Evolutionary conservation across 2,888 invertebrate genomes (phyloP).

Genomic region (Trachelus troglodyta): DNA sequence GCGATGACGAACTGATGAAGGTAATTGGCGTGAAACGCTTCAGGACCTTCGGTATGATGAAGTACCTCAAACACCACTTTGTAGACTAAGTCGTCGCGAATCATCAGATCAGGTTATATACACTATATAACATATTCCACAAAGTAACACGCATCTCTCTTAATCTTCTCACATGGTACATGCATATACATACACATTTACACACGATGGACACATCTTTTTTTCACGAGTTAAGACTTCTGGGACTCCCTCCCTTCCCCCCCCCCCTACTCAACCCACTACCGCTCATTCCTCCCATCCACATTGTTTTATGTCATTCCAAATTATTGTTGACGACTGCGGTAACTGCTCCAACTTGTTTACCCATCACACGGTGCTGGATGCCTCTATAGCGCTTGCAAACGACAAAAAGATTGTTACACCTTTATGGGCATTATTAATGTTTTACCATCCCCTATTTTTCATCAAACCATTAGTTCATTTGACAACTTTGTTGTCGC

Average conservation of each 20-base stretch:
- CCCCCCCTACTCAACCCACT: not conserved
- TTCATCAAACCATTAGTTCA: not conserved
- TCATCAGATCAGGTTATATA: constrained; percentile 38
- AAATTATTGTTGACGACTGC: constrained; percentile 38
- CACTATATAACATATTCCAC: constrained; percentile 51
- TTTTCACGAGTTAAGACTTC: constrained; percentile 43
- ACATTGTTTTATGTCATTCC: constrained; percentile 39
- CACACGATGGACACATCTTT: constrained; percentile 41
- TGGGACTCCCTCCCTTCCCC: not conserved
- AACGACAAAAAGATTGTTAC: constrained; percentile 14
- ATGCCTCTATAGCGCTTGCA: not conserved
- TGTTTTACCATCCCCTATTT: not conserved
- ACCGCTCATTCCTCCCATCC: not conserved
- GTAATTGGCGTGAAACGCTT: constrained; percentile 93
- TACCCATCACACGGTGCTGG: constrained; percentile 1
- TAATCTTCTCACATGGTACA: constrained; percentile 49
- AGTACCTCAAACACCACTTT: constrained; percentile 93
- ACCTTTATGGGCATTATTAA: constrained; percentile 42
- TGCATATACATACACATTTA: constrained; percentile 36
- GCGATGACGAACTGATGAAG: constrained; percentile 89
- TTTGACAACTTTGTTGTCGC: not conserved
- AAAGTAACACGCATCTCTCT: constrained; percentile 39
- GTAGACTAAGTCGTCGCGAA: constrained; percentile 67
- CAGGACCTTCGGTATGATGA: constrained; percentile 97
- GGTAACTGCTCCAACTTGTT: constrained; percentile 32